Evolutionary conservation across 1,140 invertebrate species (phyloP).

Genomic region (Augochlora pura): DNA sequence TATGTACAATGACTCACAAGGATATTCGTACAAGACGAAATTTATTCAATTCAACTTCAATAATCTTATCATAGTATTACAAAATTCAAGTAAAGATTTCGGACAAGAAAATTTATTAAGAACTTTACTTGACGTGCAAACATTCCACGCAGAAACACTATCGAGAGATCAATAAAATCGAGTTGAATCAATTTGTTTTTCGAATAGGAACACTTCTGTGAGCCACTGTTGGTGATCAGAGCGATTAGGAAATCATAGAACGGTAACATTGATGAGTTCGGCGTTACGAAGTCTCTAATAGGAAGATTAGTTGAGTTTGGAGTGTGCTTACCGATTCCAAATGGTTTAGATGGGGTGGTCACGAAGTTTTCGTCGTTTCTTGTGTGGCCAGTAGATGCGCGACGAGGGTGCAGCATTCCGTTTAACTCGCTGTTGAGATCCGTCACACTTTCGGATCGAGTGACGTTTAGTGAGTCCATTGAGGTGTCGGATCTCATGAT

Average conservation of each 20-base stretch:
- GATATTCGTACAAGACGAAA: no score
- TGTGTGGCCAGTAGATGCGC: slow-evolving; percentile 74
- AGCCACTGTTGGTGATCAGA: not conserved
- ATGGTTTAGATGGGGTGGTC: slow-evolving; percentile 85
- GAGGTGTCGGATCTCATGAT: slow-evolving; percentile 89
- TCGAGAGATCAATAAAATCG: no score
- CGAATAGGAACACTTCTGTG: no score
- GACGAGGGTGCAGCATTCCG: slow-evolving; percentile 69
- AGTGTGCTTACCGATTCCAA: slow-evolving; percentile 87
- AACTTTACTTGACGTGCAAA: no score
- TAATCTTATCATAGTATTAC: no score
- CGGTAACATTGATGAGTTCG: slow-evolving; percentile 24
- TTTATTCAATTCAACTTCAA: no score
- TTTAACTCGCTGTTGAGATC: slow-evolving; percentile 84
- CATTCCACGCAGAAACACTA: no score
- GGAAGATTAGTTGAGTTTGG: slow-evolving; percentile 24
- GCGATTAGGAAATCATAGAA: slow-evolving; percentile 64
- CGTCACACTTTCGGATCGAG: slow-evolving; percentile 90
- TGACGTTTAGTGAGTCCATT: slow-evolving; percentile 87
- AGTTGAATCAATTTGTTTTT: no score
- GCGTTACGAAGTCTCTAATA: not conserved
- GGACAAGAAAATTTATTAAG: no score
- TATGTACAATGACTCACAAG: no score
- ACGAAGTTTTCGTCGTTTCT: slow-evolving; percentile 81
- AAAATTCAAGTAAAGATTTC: no score